phyloP scores from a whole-genome alignment of 2,797 vertebrate species.

The Tangara arthus region DNA sequence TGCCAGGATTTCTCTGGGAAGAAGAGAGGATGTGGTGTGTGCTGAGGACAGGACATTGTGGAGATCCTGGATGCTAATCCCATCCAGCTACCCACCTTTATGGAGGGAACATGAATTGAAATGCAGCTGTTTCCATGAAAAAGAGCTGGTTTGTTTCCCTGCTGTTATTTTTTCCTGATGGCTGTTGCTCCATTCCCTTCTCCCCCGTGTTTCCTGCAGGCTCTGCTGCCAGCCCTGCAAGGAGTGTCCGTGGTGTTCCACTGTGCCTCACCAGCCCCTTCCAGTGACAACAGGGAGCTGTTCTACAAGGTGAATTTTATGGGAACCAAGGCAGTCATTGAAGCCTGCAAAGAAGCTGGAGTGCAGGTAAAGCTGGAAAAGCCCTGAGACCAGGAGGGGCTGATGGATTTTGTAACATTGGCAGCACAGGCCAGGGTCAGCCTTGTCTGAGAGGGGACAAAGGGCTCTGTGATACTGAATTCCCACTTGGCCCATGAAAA shows the following conservation, averaged over 20 bases:
- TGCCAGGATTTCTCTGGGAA: neutral
- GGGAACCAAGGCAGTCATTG: constrained; percentile 86
- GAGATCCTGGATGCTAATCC: no score
- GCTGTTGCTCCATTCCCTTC: neutral
- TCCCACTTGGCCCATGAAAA: neutral
- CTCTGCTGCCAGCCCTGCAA: constrained; percentile 84
- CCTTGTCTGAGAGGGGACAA: neutral
- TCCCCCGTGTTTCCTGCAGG: constrained; percentile 62
- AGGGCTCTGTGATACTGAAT: neutral
- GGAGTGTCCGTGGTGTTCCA: constrained; percentile 89
- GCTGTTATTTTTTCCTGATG: neutral
- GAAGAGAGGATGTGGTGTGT: neutral
- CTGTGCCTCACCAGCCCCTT: constrained; percentile 91
- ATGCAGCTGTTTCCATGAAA: neutral
- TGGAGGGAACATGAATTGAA: neutral
- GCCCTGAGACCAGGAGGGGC: fast-evolving
- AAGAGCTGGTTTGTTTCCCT: neutral
- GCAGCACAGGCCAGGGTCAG: fast-evolving
- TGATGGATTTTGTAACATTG: neutral
- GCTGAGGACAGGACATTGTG: neutral
- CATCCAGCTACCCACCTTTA: neutral
- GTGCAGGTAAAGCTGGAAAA: constrained; percentile 82
- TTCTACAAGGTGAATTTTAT: constrained; percentile 90
- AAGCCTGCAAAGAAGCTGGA: constrained; percentile 86
- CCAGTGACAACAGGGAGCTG: constrained; percentile 84